Evolutionary conservation across 1,140 invertebrate species (phyloP).

Genomic region (Heliconius melpomene): DNA sequence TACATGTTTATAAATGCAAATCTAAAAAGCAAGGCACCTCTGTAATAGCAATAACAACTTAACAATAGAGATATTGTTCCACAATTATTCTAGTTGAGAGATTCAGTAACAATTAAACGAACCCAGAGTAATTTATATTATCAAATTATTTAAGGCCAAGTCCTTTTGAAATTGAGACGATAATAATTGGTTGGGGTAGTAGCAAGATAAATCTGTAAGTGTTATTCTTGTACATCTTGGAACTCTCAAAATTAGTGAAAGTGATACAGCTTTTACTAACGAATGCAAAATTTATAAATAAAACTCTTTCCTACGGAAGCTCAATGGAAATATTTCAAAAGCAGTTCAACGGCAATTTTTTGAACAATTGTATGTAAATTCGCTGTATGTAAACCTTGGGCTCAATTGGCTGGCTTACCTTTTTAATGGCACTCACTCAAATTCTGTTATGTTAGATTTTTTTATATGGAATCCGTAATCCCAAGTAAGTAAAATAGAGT

Average conservation of each 20-base stretch:
- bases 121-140: constrained; percentile 3
- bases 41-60: background rate
- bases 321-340: too few species aligned
- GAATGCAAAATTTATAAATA: too few species aligned
- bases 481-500: too few species aligned
- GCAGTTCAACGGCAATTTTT: background rate
- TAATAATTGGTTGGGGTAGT: background rate
- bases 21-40: background rate
- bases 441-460: background rate
- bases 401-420: background rate
- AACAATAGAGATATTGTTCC: background rate
- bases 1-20: background rate
- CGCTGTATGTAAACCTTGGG: background rate
- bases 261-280: background rate
- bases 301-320: too few species aligned
- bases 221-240: background rate
- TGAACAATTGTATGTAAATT: background rate
- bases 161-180: constrained; percentile 12
- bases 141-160: constrained; percentile 9
- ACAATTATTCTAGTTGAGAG: constrained; percentile 13
- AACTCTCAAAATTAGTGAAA: background rate
- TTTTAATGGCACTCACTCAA: background rate
- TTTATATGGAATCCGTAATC: background rate
- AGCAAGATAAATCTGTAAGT: background rate
- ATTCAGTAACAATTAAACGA: constrained; percentile 1